These are phyloP conservation scores for Charadrius vociferus DNA, from an alignment of 2,113 vertebrate genomes.

Conservation along the genomic window DNA sequence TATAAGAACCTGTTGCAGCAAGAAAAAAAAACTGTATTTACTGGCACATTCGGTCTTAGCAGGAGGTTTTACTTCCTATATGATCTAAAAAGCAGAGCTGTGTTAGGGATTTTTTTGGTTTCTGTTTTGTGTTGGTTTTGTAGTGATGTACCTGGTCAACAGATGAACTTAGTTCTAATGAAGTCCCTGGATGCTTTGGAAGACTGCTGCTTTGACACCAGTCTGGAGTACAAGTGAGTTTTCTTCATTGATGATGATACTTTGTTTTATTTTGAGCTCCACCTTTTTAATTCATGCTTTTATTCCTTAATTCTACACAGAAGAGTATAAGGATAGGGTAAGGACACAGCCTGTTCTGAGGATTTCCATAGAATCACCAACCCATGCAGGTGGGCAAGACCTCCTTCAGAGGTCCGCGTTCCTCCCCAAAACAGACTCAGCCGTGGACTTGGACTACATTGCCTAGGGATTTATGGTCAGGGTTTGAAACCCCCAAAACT, in stretches of 20 bases:
- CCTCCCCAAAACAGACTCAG: not conserved
- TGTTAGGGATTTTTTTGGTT: not conserved
- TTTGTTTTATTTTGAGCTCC: not conserved
- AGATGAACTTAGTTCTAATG: conserved; percentile 81
- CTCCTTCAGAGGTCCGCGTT: not conserved
- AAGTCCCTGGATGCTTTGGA: conserved; percentile 84
- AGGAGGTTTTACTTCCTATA: not conserved
- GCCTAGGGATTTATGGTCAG: not conserved
- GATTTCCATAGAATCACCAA: not conserved
- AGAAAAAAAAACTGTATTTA: not conserved
- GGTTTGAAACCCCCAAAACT: not conserved
- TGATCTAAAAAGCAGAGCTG: not conserved
- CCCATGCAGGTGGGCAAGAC: not conserved
- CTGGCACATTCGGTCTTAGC: not conserved
- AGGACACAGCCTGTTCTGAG: not conserved
- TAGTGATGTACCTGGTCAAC: conserved; percentile 85
- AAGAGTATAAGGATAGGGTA: not conserved
- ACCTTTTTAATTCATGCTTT: not conserved
- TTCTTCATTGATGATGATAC: not conserved
- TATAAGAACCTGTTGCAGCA: not conserved
- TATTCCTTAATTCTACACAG: not conserved
- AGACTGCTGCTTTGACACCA: conserved; percentile 84
- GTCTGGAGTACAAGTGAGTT: conserved; percentile 91
- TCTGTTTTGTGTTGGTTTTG: not conserved
- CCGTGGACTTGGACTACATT: not conserved